A percentile compares a stretch with the other conserved stretches of the same genome.
Evolutionary conservation across 2,888 invertebrate genomes (phyloP).

Genomic region (Pandemis corylana): DNA sequence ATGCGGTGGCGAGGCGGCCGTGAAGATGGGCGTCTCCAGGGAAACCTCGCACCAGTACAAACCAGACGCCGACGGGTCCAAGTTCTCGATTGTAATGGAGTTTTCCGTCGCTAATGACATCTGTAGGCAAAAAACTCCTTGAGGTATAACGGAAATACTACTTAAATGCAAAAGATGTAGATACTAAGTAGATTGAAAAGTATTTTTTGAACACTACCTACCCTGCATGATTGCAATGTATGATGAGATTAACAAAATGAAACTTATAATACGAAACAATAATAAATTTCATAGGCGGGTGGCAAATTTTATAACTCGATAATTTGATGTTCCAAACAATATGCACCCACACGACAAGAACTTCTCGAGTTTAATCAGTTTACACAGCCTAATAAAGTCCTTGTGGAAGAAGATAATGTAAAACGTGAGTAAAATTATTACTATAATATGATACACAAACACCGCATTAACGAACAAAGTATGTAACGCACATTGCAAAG

Average conservation of each 20-base stretch:
- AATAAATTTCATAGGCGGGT: conserved; percentile 22
- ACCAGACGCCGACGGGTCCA: conserved; percentile 92
- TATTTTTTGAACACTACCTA: not conserved
- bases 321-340: conserved; percentile 35
- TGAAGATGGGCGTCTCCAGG: conserved; percentile 92
- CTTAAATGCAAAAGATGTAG: not conserved
- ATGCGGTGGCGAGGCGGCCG: conserved; percentile 90
- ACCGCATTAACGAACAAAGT: conserved; percentile 13
- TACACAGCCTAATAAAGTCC: conserved; percentile 37
- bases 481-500: conserved; percentile 20
- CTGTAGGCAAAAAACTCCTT: conserved; percentile 54
- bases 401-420: conserved; percentile 38
- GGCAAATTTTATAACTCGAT: conserved; percentile 32
- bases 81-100: conserved; percentile 88
- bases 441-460: conserved; percentile 8
- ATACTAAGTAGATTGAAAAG: not conserved
- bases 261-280: not conserved
- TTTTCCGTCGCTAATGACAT: conserved; percentile 79
- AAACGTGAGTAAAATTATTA: conserved; percentile 20
- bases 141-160: not conserved
- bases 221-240: not conserved
- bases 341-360: conserved; percentile 18
- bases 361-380: conserved; percentile 30
- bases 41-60: conserved; percentile 93
- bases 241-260: not conserved